Base-by-base conservation (phyloP, 2,888 invertebrate genomes). In the Tineola bisselliella region DNA sequence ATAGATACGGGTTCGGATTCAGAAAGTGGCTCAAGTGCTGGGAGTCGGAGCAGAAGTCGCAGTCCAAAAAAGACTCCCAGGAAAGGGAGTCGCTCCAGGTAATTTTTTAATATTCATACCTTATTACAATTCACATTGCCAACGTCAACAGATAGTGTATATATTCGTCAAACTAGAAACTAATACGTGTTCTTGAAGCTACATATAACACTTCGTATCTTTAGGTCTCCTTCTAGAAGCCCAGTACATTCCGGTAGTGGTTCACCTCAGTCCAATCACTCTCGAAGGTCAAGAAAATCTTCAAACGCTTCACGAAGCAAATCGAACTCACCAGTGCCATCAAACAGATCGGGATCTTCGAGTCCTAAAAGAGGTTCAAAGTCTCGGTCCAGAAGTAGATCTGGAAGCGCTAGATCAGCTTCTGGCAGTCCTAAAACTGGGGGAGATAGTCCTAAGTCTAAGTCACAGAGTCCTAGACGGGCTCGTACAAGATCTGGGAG, bases 1-100 rank as follows among this genome's bases (percentile, higher is more conserved):
- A 48, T 15, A 86, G 87, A 87, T 63, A 86, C 87, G 0, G 87
- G 87, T 0, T 84, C 87, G 0, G 88, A 88, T 63, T 87, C 88
- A 1, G 87, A 88, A 44, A 87, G 86, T 66, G 84, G 71, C 0
- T 86, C 87, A 0, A 87, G 86, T 69, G 64, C 61, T 30, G 81
- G 71, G 0, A 87, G 87, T 64, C 77, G 68, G 61, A 87, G 86
- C 63, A 81, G 80, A 60, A 86, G 86, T 62, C 77, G 75, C 1
- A 87, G 86, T 59, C 84, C 86, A 1, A 79, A 79, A 6, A 79
- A 75, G 0, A 75, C 82, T 44, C 81, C 79, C 3, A 84, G 84
- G 69, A 81, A 77, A 65, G 79, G 77, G 18, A 83, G 83, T 65
- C 75, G 69, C 59, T 84, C 86, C 38, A 67, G 84, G 86, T 84